These are phyloP conservation scores for Pogona vitticeps DNA, from an alignment of 2,113 vertebrate genomes.

Conservation along the genomic window DNA sequence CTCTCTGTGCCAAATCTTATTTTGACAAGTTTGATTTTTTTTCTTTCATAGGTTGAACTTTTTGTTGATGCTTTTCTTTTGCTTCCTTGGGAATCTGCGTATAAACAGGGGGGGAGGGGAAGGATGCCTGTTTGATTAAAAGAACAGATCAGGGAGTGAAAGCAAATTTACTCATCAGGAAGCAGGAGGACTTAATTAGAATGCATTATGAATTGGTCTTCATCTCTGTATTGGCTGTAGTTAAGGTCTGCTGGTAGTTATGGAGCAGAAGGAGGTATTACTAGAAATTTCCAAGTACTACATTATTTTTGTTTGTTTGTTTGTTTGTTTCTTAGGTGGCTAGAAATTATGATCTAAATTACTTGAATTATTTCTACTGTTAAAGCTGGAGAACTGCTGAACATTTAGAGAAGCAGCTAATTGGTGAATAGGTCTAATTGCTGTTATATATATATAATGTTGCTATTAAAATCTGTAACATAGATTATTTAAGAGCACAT, in stretches of 20 bases:
- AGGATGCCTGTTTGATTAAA: neutral
- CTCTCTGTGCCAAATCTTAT: neutral
- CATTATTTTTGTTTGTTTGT: too few species aligned
- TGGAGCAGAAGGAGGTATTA: too few species aligned
- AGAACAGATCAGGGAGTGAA: neutral
- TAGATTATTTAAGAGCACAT: neutral
- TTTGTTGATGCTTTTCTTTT: neutral
- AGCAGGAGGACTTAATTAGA: neutral
- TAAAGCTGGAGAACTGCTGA: neutral
- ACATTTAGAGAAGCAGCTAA: neutral
- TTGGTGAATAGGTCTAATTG: neutral
- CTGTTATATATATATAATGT: neutral
- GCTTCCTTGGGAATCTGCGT: neutral
- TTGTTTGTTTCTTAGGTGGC: neutral
- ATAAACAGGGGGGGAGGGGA: too few species aligned
- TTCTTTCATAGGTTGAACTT: neutral
- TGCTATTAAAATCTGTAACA: neutral
- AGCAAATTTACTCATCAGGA: neutral
- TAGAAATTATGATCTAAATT: neutral
- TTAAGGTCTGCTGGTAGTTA: too few species aligned
- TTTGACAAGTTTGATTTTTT: neutral
- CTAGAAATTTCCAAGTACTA: too few species aligned
- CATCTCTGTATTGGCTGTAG: neutral
- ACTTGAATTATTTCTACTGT: neutral
- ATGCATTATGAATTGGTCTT: neutral